phyloP scores from a whole-genome alignment of 2,797 vertebrate species.

The Tapirus indicus region DNA sequence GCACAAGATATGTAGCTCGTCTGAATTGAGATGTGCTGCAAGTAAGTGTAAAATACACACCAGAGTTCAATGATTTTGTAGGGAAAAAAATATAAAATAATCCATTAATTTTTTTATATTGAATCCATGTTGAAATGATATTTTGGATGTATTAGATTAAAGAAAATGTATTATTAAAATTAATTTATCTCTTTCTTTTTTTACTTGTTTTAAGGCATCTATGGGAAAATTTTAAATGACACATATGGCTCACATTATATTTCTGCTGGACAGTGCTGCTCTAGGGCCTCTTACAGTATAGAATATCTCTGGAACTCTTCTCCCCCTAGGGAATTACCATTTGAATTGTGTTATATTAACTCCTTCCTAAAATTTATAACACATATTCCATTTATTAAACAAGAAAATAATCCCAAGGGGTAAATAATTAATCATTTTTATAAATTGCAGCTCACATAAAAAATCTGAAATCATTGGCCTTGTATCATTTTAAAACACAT shows the following conservation, averaged over 20 bases:
- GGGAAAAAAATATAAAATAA: not conserved
- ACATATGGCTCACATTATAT: not conserved
- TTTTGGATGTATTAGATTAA: not conserved
- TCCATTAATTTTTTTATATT: not conserved
- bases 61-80: not conserved
- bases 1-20: not conserved
- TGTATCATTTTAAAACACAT: conserved; percentile 34
- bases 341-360: conserved; percentile 11
- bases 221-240: not conserved
- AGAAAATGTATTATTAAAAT: not conserved
- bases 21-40: not conserved
- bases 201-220: not conserved
- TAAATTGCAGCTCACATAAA: not conserved
- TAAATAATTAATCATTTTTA: not conserved
- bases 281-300: not conserved
- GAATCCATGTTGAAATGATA: not conserved
- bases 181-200: not conserved
- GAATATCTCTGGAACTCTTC: not conserved
- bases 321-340: not conserved
- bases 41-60: not conserved
- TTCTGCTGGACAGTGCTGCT: not conserved
- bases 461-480: conserved; percentile 2
- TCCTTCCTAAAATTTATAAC: not conserved
- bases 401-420: conserved; percentile 15
- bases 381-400: not conserved